A percentile compares a stretch with the other conserved stretches of the same genome.
Conservation (phyloP, 2,888 invertebrate species). For the Eupithecia pulchellata region DNA sequence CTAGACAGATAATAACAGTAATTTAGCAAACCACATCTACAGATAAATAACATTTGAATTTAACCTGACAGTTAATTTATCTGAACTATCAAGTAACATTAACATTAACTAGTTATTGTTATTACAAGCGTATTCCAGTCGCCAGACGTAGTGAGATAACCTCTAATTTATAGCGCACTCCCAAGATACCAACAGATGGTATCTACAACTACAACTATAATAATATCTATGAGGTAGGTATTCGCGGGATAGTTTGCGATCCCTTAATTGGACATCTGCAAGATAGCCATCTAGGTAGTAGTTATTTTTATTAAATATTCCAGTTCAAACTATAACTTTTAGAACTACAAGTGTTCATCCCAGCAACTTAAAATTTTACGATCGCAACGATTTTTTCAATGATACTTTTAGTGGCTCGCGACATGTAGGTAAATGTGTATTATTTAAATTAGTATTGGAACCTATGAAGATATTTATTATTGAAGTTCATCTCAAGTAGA, state of each 20-base stretch:
- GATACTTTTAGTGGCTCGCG: too few species aligned
- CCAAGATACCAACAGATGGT: slow-evolving; percentile 18
- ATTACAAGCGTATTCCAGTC: slow-evolving; percentile 26
- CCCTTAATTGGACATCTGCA: not conserved
- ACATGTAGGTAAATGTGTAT: too few species aligned
- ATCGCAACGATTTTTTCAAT: too few species aligned
- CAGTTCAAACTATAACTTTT: too few species aligned
- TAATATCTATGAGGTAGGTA: not conserved
- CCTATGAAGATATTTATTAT: too few species aligned
- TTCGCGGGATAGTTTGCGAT: not conserved
- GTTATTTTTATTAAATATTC: too few species aligned
- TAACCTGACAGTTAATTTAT: slow-evolving; percentile 34
- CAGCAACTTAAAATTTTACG: too few species aligned
- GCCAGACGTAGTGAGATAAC: slow-evolving; percentile 32
- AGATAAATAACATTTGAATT: slow-evolving; percentile 9
- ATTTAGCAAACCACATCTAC: not conserved
- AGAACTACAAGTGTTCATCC: too few species aligned
- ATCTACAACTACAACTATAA: not conserved
- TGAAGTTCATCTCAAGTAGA: too few species aligned
- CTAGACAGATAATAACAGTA: not conserved
- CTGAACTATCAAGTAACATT: slow-evolving; percentile 21
- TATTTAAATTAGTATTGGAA: too few species aligned
- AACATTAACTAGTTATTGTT: slow-evolving; percentile 18
- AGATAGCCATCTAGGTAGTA: too few species aligned
- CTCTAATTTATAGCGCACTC: slow-evolving; percentile 31